A percentile compares a stretch with the other conserved stretches of the same genome.
Evolutionary conservation across 2,797 vertebrate genomes (phyloP).

Genomic region (Zenarchopterus dispar): DNA sequence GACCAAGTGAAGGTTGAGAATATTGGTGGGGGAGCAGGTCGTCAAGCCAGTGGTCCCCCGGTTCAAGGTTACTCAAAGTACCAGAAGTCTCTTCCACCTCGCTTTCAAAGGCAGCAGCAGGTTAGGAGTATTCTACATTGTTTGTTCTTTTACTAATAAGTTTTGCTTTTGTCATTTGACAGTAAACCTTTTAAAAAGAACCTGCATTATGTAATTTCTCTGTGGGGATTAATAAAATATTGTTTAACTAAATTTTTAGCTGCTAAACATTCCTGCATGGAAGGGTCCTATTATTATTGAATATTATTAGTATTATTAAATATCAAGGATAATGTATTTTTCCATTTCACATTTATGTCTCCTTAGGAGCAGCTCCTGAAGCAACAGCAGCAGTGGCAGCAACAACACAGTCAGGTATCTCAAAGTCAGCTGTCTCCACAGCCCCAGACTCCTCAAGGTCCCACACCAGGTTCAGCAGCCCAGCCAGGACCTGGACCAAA

Average conservation of each 20-base stretch:
- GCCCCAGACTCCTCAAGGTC: conserved; percentile 56
- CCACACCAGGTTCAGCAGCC: conserved; percentile 74
- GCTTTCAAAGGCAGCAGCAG: conserved; percentile 95
- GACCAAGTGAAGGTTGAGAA: conserved; percentile 84
- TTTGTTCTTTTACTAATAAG: neutral
- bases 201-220: neutral
- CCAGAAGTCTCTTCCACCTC: conserved; percentile 93
- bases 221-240: too few species aligned
- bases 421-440: conserved; percentile 82
- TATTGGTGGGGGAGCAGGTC: conserved; percentile 71
- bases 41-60: conserved; percentile 80
- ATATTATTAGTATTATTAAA: too few species aligned
- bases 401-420: conserved; percentile 80
- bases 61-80: conserved; percentile 91
- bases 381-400: conserved; percentile 83
- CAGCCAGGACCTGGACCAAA: conserved; percentile 81
- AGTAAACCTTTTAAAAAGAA: neutral
- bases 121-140: conserved; percentile 60
- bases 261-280: too few species aligned
- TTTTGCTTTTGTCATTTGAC: neutral
- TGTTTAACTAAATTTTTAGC: too few species aligned
- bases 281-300: too few species aligned
- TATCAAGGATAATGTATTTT: too few species aligned
- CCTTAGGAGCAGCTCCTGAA: conserved; percentile 85
- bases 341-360: conserved; percentile 3